phyloP scores from a whole-genome alignment of 1,140 invertebrate genomes.

The Plectus sambesii region DNA sequence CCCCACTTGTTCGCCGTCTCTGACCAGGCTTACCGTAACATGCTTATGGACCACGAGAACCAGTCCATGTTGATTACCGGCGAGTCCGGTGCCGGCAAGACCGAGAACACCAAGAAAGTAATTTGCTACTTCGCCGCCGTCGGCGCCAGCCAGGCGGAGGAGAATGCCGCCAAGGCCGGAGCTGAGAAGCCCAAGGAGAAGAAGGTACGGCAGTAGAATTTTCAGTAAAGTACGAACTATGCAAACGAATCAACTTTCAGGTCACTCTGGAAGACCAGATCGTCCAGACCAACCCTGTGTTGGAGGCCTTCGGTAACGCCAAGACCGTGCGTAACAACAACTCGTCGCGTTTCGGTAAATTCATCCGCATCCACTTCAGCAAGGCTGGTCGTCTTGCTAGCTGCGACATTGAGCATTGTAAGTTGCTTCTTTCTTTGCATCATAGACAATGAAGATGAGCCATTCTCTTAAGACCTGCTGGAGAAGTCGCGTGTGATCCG shows the following conservation, averaged over 20 bases:
- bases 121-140: constrained; percentile 66
- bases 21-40: constrained; percentile 98
- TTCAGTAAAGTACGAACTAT: constrained; percentile 1
- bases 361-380: constrained; percentile 99
- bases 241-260: constrained; percentile 19
- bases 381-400: constrained; percentile 96
- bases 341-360: constrained; percentile 64
- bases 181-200: constrained; percentile 21
- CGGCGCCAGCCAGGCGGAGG: constrained; percentile 64
- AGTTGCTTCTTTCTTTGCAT: constrained; percentile 52
- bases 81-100: constrained; percentile 98
- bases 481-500: constrained; percentile 99
- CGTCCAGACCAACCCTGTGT: constrained; percentile 53
- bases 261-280: constrained; percentile 58
- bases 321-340: constrained; percentile 57
- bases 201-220: constrained; percentile 54
- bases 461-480: constrained; percentile 85
- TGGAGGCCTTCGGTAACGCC: constrained; percentile 53
- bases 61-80: constrained; percentile 69
- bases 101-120: constrained; percentile 99
- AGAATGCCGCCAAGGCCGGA: constrained; percentile 8
- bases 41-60: constrained; percentile 61
- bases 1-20: constrained; percentile 99
- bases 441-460: constrained; percentile 3
- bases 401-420: constrained; percentile 99